phyloP scores from a whole-genome alignment of 2,797 vertebrate species.

The Helarctos malayanus region DNA sequence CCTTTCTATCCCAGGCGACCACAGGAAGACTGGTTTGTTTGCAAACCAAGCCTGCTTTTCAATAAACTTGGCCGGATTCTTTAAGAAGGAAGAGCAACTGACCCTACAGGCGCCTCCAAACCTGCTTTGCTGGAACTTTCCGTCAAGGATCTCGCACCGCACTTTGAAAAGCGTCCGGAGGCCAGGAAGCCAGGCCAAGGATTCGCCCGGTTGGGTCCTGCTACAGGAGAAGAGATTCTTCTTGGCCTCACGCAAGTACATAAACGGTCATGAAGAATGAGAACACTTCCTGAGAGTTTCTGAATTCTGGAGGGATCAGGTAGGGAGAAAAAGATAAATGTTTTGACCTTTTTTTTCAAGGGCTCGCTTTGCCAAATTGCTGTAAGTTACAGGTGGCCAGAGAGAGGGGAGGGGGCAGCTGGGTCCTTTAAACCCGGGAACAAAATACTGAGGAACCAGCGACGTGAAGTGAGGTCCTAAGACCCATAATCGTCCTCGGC shows the following conservation, averaged over 20 bases:
- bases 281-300: background rate
- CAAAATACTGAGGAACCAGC: background rate
- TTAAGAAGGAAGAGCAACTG: background rate
- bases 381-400: background rate
- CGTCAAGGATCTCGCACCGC: accelerated
- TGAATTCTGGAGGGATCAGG: background rate
- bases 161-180: background rate
- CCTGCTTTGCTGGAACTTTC: background rate
- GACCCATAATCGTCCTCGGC: background rate
- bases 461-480: background rate
- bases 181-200: background rate
- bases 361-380: background rate
- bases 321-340: background rate
- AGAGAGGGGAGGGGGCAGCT: background rate
- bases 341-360: background rate
- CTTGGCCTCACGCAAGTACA: background rate
- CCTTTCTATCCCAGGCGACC: background rate
- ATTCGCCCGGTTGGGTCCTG: background rate
- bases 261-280: background rate
- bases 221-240: background rate
- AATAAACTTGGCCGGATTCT: background rate
- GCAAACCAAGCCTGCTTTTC: background rate
- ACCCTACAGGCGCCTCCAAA: no score
- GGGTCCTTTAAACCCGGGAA: background rate
- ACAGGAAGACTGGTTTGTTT: background rate